Evolutionary conservation across 2,113 vertebrate genomes (phyloP), one percentile per base, ranked within the genome.

Genomic region (Seriola quinqueradiata): DNA sequence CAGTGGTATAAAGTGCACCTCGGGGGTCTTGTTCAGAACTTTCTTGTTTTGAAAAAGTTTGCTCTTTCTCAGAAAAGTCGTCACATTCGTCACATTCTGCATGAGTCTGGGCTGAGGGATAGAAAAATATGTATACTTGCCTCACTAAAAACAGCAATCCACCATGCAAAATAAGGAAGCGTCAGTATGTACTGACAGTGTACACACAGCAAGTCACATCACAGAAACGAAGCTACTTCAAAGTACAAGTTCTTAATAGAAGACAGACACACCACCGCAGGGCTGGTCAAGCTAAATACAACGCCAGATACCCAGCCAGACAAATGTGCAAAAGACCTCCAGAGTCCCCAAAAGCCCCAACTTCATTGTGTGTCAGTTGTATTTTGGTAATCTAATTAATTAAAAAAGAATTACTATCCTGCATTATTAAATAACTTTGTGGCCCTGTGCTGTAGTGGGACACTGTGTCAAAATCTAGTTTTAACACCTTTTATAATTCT

Each of bases 1-100:
- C 14, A 75, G 57, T 59, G 16, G 42, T 40, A 23, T 48, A 48
- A 55, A 77, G 83, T 50, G 10, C 10, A 61, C 65, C 54, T 50
- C 14, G 12, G 36, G 8, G 52, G 19, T 59, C 40, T 73, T 42
- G 25, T 25, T 75, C 13, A 71, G 46, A 70, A 75, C 60, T 81
- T 68, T 80, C 28, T 1, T n/a, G 46, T 70, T 65, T 67, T 23
- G 11, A 64, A 77, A 66, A 81, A 71, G 36, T 59, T 68, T 28
- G 10, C 38, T 63, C 5, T 68, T 44, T 48, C 40, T 66, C 42
- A 8, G 16, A 46, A 73, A 61, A 68, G 5, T 28, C 32, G 14
- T 23, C 28, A 28, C 25, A 28, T 2, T 25, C 13, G 63, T 84
- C 16, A 50, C n/a, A 65, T 76, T 79, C 36, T 70, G 23, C 7